Evolutionary conservation across 2,888 invertebrate genomes (phyloP).

Genomic region (Pammene fasciana): DNA sequence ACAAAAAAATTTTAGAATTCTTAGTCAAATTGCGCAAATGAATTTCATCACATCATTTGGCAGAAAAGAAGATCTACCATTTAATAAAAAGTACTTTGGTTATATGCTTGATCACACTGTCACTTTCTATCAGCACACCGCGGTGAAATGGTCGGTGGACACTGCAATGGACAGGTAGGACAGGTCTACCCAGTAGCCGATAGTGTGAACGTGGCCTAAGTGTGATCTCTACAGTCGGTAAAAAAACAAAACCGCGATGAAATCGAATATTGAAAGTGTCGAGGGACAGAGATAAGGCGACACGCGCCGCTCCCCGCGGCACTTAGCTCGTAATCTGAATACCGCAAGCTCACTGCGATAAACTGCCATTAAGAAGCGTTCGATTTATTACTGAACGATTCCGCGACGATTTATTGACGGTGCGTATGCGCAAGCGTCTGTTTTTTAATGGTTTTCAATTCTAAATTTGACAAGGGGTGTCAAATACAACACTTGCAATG

Average conservation of each 20-base stretch:
- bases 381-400: slow-evolving; percentile 83
- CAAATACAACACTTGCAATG: background rate
- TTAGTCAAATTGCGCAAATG: too few relatives aligned
- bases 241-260: slow-evolving; percentile 66
- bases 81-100: too few relatives aligned
- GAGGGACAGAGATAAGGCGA: slow-evolving; percentile 77
- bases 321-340: slow-evolving; percentile 82
- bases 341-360: slow-evolving; percentile 81
- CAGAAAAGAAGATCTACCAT: too few relatives aligned
- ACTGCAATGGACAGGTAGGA: too few relatives aligned
- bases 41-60: too few relatives aligned
- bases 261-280: slow-evolving; percentile 83
- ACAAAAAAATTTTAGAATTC: too few relatives aligned
- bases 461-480: slow-evolving; percentile 15
- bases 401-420: slow-evolving; percentile 70
- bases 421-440: slow-evolving; percentile 27
- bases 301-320: slow-evolving; percentile 80
- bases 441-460: slow-evolving; percentile 22
- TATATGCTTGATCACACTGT: too few relatives aligned
- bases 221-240: slow-evolving; percentile 47
- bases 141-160: too few relatives aligned
- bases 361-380: slow-evolving; percentile 83
- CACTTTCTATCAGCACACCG: too few relatives aligned
- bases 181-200: background rate
- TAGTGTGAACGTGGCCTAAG: slow-evolving; percentile 4